Evolutionary conservation across 2,888 invertebrate genomes (phyloP), one percentile per base, ranked within the genome.

Genomic region (Drosophila nr. medialis): DNA sequence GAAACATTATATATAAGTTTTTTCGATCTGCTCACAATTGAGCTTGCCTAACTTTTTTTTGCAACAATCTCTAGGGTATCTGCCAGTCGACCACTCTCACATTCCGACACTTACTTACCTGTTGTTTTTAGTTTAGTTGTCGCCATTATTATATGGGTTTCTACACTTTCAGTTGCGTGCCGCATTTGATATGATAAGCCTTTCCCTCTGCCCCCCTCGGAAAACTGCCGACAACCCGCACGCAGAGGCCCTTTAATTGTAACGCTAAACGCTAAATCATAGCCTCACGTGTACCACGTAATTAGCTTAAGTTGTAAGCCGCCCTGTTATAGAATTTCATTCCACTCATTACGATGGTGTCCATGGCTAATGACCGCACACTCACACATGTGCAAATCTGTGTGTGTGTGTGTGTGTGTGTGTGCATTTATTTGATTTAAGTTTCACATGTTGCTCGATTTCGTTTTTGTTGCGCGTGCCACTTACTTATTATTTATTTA

Each of bases 231-330:
- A 21, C 53, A 13, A 13, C 38, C n/a, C 38, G 1, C 64, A 64
- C 42, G 40, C 61, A 64, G 48, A 64, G 84, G 55, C 64, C 56
- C 69, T 80, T 86, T 87, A 90, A 87, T 87, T 90, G 86, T 77
- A 80, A 70, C 75, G 81, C 81, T 87, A 90, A 90, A 89, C 81
- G 90, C 72, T 81, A 88, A 86, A 90, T 86, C 90, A 88, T 79
- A 77, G 72, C 80, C 73, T 85, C 80, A 87, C 83, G 88, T 87
- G 86, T 90, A 78, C 74, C 78, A 85, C 88, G 86, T 90, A 87
- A 87, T 87, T 87, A 87, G 89, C 86, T 86, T 83, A 90, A 87
- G 89, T 88, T 87, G 86, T 79, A 81, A 79, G 90, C 76, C 64
- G 60, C 60, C 59, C 75, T 83, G 75, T 84, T 86, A 80, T 68